Base-by-base conservation (phyloP, 2,113 vertebrate species). In the Mus musculus region DNA sequence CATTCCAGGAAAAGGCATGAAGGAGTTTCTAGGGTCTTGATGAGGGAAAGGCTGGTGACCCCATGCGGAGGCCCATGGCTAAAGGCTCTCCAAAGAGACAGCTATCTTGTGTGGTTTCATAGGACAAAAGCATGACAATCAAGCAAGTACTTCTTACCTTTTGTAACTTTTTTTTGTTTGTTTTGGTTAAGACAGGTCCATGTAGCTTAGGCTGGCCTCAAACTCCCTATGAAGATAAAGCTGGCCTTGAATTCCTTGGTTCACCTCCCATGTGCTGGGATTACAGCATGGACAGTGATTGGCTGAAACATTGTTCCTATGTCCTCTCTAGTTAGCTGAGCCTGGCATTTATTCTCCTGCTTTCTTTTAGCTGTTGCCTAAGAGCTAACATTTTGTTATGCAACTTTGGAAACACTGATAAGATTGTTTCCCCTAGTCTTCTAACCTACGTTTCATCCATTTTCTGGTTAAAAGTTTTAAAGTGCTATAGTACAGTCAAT, bases 381-480 rank as follows among this genome's bases (percentile, higher is more conserved):
- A 89, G 42, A 97, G 86, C 30, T 69, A 42, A 49, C 75, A 75
- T 67, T 42, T 91, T 77, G 20, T 67, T 56, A 65, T 1, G 59
- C 81, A 91, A 69, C 52, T 95, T 95, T 81, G 82, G 61, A 8
- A 39, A 85, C 93, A 89, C 17, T 13, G 20, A 14, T 88, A 19
- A 67, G 24, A 75, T 28, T 75, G 49, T 89, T 46, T 90, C 26
- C 20, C 0, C 75, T 81, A 0, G 22, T 95, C 28, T 28, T 42
- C 49, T 59, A 17, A 78, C 54, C 30, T 56, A 22, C 61, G 42
- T 91, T 39, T 93, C 78, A 54, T 94, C 30, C 30, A 61, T 88
- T 92, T 89, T 90, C 42, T 84, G 52, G 39, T 97, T 92, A 54
- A 89, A 95, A 63, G 49, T 56, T 86, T 42, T 26, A 52, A 86